These are phyloP conservation scores for Acrobasis consociella DNA, from an alignment of 2,888 invertebrate genomes.

Conservation along the genomic window DNA sequence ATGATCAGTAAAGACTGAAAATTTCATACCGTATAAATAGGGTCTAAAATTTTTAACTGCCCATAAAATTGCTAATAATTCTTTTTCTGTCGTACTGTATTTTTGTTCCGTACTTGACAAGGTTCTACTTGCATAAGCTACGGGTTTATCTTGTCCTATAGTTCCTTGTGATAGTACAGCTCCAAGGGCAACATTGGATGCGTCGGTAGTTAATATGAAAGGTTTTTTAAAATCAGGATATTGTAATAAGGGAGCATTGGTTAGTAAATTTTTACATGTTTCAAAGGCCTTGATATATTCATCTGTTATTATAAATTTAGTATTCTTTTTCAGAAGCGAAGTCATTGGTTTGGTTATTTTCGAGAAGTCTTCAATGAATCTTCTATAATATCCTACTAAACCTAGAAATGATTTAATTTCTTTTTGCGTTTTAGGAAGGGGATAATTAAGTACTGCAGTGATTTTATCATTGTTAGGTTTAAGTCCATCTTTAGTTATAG, in stretches of 20 bases:
- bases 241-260: slow-evolving; percentile 41
- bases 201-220: slow-evolving; percentile 36
- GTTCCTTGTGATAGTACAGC: slow-evolving; percentile 35
- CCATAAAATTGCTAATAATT: not conserved
- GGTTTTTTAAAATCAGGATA: slow-evolving; percentile 44
- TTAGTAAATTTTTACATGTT: slow-evolving; percentile 38
- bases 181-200: slow-evolving; percentile 33
- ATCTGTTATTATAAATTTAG: slow-evolving; percentile 20
- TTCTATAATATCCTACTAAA: slow-evolving; percentile 48
- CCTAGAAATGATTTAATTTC: slow-evolving; percentile 50
- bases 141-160: slow-evolving; percentile 31
- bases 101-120: not conserved
- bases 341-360: slow-evolving; percentile 37
- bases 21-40: not conserved
- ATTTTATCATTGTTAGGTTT: slow-evolving; percentile 43
- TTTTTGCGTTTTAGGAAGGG: slow-evolving; percentile 34
- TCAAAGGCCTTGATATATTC: slow-evolving; percentile 34
- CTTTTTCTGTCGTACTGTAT: slow-evolving; percentile 3
- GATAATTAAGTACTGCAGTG: slow-evolving; percentile 36
- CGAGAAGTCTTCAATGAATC: slow-evolving; percentile 45
- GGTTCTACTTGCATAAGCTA: slow-evolving; percentile 18
- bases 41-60: slow-evolving; percentile 1
- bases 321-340: too few species aligned
- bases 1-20: not conserved
- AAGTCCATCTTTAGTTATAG: slow-evolving; percentile 37